Conservation (phyloP, 2,888 invertebrate species). For the Plagodis dolabraria region DNA sequence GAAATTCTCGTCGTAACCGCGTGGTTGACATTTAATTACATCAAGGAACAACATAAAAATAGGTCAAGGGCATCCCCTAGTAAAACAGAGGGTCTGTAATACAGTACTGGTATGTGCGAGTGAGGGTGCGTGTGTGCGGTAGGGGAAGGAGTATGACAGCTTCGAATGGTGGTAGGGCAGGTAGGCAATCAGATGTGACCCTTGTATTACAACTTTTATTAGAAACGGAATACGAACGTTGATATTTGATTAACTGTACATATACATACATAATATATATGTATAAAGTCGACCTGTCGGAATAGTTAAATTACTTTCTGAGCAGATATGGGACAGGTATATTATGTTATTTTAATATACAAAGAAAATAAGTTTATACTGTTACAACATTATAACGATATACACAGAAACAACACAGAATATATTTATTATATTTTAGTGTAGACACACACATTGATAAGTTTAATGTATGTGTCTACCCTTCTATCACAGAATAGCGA, state of each 20-base stretch:
- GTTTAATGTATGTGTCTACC: too few relatives aligned
- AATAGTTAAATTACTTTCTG: too few relatives aligned
- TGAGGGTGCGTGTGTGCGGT: slow-evolving; percentile 20
- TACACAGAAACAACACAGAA: too few relatives aligned
- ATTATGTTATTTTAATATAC: too few relatives aligned
- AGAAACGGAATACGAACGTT: slow-evolving; percentile 20
- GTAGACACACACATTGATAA: too few relatives aligned
- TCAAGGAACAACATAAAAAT: slow-evolving; percentile 39
- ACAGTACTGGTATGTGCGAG: slow-evolving; percentile 18
- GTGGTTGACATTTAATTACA: slow-evolving; percentile 41
- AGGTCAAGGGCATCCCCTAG: slow-evolving; percentile 40
- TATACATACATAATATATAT: too few relatives aligned
- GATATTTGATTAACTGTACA: slow-evolving; percentile 10
- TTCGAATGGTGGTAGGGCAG: slow-evolving; percentile 22
- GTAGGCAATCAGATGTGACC: slow-evolving; percentile 19
- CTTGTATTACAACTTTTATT: slow-evolving; percentile 21
- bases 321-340: too few relatives aligned
- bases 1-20: slow-evolving; percentile 32
- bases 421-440: too few relatives aligned
- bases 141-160: slow-evolving; percentile 22
- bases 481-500: too few relatives aligned
- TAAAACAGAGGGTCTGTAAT: slow-evolving; percentile 34
- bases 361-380: too few relatives aligned
- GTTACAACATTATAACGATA: too few relatives aligned
- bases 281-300: too few relatives aligned